Base-by-base conservation (phyloP, 53 echinoderm and acorn worm species). In the Echinarachnius parma region DNA sequence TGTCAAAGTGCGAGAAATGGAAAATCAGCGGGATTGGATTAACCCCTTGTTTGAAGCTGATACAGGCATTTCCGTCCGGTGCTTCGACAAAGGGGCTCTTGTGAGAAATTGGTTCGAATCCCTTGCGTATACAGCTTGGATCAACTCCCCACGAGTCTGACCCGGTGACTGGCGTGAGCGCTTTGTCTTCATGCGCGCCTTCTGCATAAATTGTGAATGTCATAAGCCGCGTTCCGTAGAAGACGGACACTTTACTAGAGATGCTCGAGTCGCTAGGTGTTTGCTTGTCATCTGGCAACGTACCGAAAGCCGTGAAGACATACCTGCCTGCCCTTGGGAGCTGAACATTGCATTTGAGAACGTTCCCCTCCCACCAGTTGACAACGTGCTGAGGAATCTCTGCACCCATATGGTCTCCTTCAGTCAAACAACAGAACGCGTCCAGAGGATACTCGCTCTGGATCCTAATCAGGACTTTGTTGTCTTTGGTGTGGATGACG, bases 191-290 rank as follows among this genome's bases (percentile, higher is more conserved):
- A n/a, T n/a, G n/a, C 9, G 13, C 4, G 0, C 74, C 57, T 8
- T 72, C 44, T 1, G 55, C 74, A 1, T 56, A 13, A 13, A 72
- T 37, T 3, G 74, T 72, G 25, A 72, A 72, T 28, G 74, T 53
- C 74, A 72, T 72, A n/a, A 72, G n/a, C 2, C 55, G 55, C 22
- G 74, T 72, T 56, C 74, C 74, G 24, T 72, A 72, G 15, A 36
- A 56, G 24, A 14, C 57, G 7, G 74, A 30, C 2, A 72, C 27
- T 26, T 37, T 56, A 9, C 46, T 37, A 5, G 74, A 55, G 28
- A 72, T 16, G 9, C 7, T 11, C 9, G 10, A 2, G 9, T 36
- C 53, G 13, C 32, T 24, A 4, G 20, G 9, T 18, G 10, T 18
- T 24, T 25, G 24, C 0, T 55, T 24, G 15, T 36, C 42, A 23